A percentile compares a stretch with the other conserved stretches of the same genome.
phyloP scores from a whole-genome alignment of 2,888 invertebrate genomes.

The Rotaria macrura region DNA sequence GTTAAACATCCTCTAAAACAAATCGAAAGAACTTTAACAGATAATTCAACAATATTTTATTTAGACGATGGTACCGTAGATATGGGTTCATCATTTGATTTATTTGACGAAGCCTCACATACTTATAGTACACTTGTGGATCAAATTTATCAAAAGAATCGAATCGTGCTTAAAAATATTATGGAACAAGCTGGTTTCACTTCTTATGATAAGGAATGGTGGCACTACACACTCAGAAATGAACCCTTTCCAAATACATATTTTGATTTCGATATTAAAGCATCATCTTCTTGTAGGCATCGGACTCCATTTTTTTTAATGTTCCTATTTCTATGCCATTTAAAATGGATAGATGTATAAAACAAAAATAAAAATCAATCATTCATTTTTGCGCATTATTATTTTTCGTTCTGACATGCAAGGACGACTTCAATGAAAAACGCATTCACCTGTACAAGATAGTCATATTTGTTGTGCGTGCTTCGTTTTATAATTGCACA shows the following conservation, averaged over 20 bases:
- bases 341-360: too few species aligned
- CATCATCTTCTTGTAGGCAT: not conserved
- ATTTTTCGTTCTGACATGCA: too few species aligned
- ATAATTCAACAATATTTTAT: not conserved
- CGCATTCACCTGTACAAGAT: too few species aligned
- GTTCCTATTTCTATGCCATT: too few species aligned
- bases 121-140: not conserved
- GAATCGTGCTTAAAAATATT: not conserved
- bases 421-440: too few species aligned
- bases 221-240: slow-evolving; percentile 21
- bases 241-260: slow-evolving; percentile 24
- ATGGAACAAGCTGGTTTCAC: slow-evolving; percentile 22
- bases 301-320: too few species aligned
- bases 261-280: slow-evolving; percentile 19
- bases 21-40: not conserved
- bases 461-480: too few species aligned
- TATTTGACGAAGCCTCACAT: slow-evolving; percentile 19
- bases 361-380: too few species aligned
- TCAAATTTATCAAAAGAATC: not conserved
- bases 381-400: too few species aligned
- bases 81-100: slow-evolving; percentile 23
- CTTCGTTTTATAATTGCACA: too few species aligned
- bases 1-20: not conserved
- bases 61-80: slow-evolving; percentile 18
- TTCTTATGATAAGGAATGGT: slow-evolving; percentile 21